phyloP scores from a whole-genome alignment of 2,888 invertebrate species.

The Cerceris ruficornis region DNA sequence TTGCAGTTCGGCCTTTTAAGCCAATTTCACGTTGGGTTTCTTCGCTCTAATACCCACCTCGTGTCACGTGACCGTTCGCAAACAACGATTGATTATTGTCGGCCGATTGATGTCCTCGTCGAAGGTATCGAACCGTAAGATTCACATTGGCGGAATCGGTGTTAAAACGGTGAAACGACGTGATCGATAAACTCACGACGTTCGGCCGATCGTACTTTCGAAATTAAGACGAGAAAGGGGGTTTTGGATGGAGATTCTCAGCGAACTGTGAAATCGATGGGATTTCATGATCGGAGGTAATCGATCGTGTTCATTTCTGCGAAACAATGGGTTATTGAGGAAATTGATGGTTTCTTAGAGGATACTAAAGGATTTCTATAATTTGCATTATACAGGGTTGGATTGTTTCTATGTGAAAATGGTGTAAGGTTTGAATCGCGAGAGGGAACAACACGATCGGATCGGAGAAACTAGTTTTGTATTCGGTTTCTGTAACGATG shows the following conservation, averaged over 20 bases:
- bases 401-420: too few species aligned
- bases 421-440: too few species aligned
- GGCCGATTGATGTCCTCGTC: slow-evolving; percentile 45
- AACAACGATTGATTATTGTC: slow-evolving; percentile 53
- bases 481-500: too few species aligned
- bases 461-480: too few species aligned
- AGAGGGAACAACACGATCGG: too few species aligned
- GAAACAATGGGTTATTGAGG: neutral
- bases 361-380: neutral
- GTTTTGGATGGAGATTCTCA: slow-evolving; percentile 15
- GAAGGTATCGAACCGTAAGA: slow-evolving; percentile 43
- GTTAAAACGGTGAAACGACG: slow-evolving; percentile 5
- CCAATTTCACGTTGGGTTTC: slow-evolving; percentile 73
- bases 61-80: slow-evolving; percentile 58
- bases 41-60: slow-evolving; percentile 70
- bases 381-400: too few species aligned
- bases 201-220: slow-evolving; percentile 28
- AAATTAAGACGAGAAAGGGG: slow-evolving; percentile 10
- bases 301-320: neutral
- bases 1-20: slow-evolving; percentile 64
- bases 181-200: neutral
- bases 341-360: neutral
- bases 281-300: slow-evolving; percentile 35
- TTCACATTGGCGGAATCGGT: slow-evolving; percentile 2
- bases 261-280: slow-evolving; percentile 57